Evolutionary conservation across 2,797 vertebrate species (phyloP), one percentile per base, ranked within the genome.

Genomic region (Phataginus tetradactyla): DNA sequence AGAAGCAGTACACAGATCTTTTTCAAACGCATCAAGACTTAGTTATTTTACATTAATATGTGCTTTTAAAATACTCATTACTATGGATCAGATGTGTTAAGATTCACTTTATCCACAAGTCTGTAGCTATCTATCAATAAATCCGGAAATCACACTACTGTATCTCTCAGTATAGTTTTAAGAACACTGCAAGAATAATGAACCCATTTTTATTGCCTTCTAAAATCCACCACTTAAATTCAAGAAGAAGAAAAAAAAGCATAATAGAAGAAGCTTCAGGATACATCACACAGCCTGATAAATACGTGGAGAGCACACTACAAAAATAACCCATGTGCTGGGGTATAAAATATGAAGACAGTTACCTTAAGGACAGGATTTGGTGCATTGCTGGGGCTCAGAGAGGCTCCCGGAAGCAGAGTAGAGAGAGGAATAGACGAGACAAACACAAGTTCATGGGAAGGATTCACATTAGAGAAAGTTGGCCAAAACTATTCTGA

Each of bases 221-320:
- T 29, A 66, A 89, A 89, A 91, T 39, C 23, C 37, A 39, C n/a
- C 55, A 91, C 80, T 93, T 91, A 93, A 72, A 83, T 78, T 84
- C 57, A 68, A 87, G 77, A 61, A 53, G 25, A 39, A 39, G 39
- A 71, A 49, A 61, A 59, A 69, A 57, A 59, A 45, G 25, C 13
- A 57, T 39, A 81, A 68, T 86, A 72, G 1, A 83, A 5, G 4
- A 86, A 74, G 21, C 23, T 83, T 59, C 75, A 42, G 6, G 18
- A 3, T 86, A 69, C 59, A 74, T 78, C 51, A 39, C 10, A 55
- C 12, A 66, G 63, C 11, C 49, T 86, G 17, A 61, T 66, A 90
- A 90, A 86, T 75, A 85, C 42, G 27, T 68, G 63, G 32, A 72
- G 69, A 81, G 55, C 74, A 83, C 27, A 89, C 51, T 23, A 39